A percentile compares a stretch with the other conserved stretches of the same genome.
Conservation (phyloP, 2,888 invertebrate species). For the Fragum sueziense region DNA sequence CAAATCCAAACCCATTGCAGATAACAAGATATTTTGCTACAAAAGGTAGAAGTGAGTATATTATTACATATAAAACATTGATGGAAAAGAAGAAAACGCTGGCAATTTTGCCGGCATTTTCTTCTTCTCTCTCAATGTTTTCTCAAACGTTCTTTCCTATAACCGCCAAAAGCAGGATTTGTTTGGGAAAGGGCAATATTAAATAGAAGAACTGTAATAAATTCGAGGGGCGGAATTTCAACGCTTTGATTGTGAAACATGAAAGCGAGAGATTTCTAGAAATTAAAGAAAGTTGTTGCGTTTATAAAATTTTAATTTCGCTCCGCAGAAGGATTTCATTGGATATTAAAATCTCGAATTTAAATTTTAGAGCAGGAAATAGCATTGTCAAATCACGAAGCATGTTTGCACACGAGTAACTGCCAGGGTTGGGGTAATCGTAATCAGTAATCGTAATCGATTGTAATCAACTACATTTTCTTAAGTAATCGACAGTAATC, state of each 20-base stretch:
- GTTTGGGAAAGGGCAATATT: no score
- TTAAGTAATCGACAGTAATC: no score
- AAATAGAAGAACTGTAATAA: not conserved
- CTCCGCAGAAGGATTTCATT: constrained; percentile 1
- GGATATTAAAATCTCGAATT: not conserved
- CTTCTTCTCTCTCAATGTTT: not conserved
- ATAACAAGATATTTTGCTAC: no score
- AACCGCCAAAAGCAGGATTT: no score
- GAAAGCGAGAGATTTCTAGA: constrained; percentile 17
- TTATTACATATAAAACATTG: not conserved
- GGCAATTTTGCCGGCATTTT: not conserved
- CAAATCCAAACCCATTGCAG: no score
- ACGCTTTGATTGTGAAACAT: constrained; percentile 30
- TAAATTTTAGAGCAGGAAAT: not conserved
- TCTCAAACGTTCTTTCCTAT: not conserved
- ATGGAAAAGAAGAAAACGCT: not conserved
- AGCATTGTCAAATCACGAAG: no score
- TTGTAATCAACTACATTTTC: no score
- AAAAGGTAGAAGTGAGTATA: no score
- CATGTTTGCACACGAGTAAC: no score
- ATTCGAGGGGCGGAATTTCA: constrained; percentile 21
- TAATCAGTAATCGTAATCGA: no score
- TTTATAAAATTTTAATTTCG: constrained; percentile 18
- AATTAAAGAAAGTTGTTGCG: constrained; percentile 21
- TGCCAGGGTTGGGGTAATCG: no score